Evolutionary conservation across 2,113 vertebrate species (phyloP).

Genomic region (Dasyprocta punctata): DNA sequence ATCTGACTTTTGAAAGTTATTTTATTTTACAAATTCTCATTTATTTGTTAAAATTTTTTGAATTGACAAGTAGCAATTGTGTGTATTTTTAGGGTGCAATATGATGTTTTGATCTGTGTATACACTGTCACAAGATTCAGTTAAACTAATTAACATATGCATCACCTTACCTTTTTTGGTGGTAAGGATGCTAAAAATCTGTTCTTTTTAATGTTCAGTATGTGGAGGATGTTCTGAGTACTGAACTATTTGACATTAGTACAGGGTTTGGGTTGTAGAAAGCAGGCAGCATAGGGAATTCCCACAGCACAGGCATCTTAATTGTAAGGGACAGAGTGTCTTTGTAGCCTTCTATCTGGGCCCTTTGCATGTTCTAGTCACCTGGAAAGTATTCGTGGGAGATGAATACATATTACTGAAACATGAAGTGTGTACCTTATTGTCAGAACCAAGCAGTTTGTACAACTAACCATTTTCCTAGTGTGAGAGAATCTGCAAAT

Average conservation of each 20-base stretch:
- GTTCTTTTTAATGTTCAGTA: background rate
- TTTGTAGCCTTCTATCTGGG: background rate
- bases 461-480: constrained; percentile 31
- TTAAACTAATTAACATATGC: background rate
- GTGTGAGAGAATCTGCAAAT: constrained; percentile 41
- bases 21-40: background rate
- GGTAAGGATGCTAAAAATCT: background rate
- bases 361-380: background rate
- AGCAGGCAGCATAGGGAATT: background rate
- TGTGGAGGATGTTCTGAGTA: background rate
- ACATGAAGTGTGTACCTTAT: background rate
- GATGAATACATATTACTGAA: constrained; percentile 1
- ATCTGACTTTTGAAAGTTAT: background rate
- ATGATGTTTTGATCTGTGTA: background rate
- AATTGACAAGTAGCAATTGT: background rate
- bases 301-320: background rate
- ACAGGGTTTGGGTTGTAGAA: background rate
- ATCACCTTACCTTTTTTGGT: background rate
- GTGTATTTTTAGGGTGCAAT: background rate
- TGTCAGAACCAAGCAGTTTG: background rate
- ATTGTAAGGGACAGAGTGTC: background rate
- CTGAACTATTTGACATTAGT: constrained; percentile 2
- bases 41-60: background rate
- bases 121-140: background rate
- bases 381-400: background rate